Evolutionary conservation across 2,888 invertebrate genomes (phyloP).

Genomic region (Thymelicus acteon): DNA sequence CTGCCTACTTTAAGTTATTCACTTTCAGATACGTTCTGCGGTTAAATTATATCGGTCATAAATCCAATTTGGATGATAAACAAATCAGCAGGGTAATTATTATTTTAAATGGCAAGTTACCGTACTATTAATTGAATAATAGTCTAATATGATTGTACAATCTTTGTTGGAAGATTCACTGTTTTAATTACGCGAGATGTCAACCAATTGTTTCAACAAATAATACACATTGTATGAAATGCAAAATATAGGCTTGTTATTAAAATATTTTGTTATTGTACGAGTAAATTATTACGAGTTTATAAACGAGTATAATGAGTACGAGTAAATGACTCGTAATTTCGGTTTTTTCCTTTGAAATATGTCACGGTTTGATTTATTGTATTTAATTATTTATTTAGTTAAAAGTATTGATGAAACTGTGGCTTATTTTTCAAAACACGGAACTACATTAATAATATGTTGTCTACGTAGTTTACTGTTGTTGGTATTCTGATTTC

Average conservation of each 20-base stretch:
- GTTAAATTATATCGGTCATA: constrained; percentile 5
- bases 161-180: constrained; percentile 21
- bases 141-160: constrained; percentile 13
- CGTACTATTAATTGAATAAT: constrained; percentile 11
- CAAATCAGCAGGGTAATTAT: constrained; percentile 20
- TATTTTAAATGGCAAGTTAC: constrained; percentile 9
- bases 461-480: background rate
- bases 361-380: background rate
- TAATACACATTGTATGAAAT: background rate
- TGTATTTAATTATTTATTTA: too few relatives aligned
- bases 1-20: constrained; percentile 16
- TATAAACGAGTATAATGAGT: too few relatives aligned
- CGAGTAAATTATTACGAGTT: too few relatives aligned
- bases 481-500: background rate
- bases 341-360: background rate
- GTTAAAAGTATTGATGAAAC: too few relatives aligned
- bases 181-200: constrained; percentile 15
- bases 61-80: constrained; percentile 10
- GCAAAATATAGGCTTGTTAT: background rate
- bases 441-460: too few relatives aligned
- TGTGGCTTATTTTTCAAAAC: too few relatives aligned
- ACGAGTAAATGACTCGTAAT: too few relatives aligned
- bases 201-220: constrained; percentile 1
- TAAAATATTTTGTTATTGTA: background rate
- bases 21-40: constrained; percentile 12